Base-by-base conservation (phyloP, 2,888 invertebrate genomes). In the Asteroscopus sphinx region DNA sequence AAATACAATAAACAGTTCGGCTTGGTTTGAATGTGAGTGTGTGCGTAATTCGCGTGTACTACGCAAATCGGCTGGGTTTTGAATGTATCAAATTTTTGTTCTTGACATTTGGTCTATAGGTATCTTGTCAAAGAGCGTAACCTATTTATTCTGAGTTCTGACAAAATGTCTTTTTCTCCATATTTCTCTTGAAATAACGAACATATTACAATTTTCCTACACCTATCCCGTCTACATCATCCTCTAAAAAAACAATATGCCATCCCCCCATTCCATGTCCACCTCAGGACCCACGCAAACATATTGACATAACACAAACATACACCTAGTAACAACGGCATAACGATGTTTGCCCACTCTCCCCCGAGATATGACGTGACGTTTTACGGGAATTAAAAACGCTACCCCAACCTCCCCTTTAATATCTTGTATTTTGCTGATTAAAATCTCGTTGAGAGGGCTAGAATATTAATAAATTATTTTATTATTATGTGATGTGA, bases 321-420 rank as follows among this genome's bases (percentile, higher is more conserved):
- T 64, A 66, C 62, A 68, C 68, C 57, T 67, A 61, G 68, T 64
- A 72, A 67, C 68, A 67, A 54, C 56, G 58, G 78, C 76, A 68
- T 91, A 91, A 91, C 84, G 86, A 90, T 91, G 87, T 92, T 91
- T 91, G 80, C 85, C 79, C 81, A 66, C 79, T 84, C 88, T 92
- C 92, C 92, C 91, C 81, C 76, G 92, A 91, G 92, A 92, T 87
- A 77, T 76, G 65, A 68, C 78, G 77, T 77, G 76, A 82, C 86
- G 85, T 92, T 92, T 92, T 91, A 92, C 86, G 86, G 83, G 87
- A 91, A 92, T 91, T 92, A 91, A 89, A 88, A 90, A 88, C 78
- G 68, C 68, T 62, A 65, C 62, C 79, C 79, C 65, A 58, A 49
- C 70, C 79, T 80, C 81, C 81, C 83, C 82, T 80, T 67, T 80